A percentile compares a stretch with the other conserved stretches of the same genome.
Evolutionary conservation across 2,888 invertebrate species (phyloP).

Genomic region (Leucophenga montana): DNA sequence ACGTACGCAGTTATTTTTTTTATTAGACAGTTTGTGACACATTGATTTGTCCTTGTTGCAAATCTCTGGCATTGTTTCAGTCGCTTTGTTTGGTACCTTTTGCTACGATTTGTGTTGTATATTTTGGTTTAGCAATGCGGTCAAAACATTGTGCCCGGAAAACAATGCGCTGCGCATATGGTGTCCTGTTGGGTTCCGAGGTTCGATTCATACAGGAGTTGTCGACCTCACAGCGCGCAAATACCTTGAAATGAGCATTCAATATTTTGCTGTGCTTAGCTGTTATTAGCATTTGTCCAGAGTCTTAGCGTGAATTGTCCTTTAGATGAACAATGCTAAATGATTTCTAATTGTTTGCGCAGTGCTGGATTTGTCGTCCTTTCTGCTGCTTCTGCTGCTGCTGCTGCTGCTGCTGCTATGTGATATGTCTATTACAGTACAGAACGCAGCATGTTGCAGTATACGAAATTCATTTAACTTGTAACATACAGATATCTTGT

Average conservation of each 20-base stretch:
- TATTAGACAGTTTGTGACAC: background rate
- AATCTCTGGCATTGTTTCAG: background rate
- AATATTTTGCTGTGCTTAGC: constrained; percentile 55
- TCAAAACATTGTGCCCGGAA: constrained; percentile 68
- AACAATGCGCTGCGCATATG: constrained; percentile 35
- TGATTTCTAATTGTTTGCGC: constrained; percentile 58
- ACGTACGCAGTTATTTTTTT: background rate
- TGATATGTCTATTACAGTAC: constrained; percentile 21
- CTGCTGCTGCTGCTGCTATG: too few species aligned
- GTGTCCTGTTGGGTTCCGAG: too few species aligned
- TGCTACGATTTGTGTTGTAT: constrained; percentile 40
- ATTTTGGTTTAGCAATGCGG: constrained; percentile 70
- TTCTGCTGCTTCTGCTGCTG: too few species aligned
- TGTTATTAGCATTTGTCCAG: constrained; percentile 61
- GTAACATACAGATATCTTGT: too few species aligned
- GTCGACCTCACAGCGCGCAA: constrained; percentile 38
- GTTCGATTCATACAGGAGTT: background rate
- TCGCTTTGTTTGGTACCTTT: background rate
- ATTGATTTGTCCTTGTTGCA: constrained; percentile 7
- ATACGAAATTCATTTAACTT: constrained; percentile 29
- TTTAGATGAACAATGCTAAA: constrained; percentile 50
- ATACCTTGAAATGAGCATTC: constrained; percentile 63
- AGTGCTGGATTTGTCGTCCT: background rate
- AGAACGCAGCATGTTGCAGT: background rate
- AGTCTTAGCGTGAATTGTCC: constrained; percentile 15